Evolutionary conservation across 2,113 vertebrate species (phyloP).

Genomic region (Phainopepla nitens): DNA sequence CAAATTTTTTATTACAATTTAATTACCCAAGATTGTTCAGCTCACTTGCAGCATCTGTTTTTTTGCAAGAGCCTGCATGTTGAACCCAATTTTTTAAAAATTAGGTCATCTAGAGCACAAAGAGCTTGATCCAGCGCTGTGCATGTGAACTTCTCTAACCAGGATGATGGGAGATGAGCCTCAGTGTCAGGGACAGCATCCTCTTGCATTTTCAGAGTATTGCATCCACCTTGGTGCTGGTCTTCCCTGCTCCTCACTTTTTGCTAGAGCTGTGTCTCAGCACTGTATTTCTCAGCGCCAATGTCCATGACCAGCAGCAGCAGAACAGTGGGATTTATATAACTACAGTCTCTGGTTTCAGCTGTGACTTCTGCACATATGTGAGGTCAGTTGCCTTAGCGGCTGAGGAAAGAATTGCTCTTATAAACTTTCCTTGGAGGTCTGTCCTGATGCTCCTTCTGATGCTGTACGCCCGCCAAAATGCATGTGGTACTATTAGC

Average conservation of each 20-base stretch:
- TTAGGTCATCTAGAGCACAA: background rate
- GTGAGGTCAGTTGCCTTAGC: background rate
- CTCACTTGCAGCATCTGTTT: slow-evolving; percentile 46
- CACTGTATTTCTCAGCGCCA: background rate
- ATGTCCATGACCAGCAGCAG: background rate
- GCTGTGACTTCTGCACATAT: fast-evolving
- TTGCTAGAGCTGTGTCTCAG: background rate
- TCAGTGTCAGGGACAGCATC: background rate
- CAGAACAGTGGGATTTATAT: background rate
- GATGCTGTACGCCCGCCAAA: background rate
- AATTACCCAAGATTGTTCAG: slow-evolving; percentile 36
- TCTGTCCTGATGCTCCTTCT: background rate
- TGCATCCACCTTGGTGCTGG: background rate
- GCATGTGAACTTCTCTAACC: background rate
- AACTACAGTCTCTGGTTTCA: background rate
- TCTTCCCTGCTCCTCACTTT: background rate
- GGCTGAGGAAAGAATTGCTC: background rate
- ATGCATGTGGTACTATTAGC: background rate
- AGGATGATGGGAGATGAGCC: background rate
- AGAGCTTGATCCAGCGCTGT: background rate
- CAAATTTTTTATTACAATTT: slow-evolving; percentile 35
- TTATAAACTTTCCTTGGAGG: background rate
- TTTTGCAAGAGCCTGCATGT: background rate
- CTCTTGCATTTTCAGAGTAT: background rate
- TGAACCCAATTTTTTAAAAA: background rate